Base-by-base conservation (phyloP, 2,797 vertebrate species). In the Diplodus puntazzo region DNA sequence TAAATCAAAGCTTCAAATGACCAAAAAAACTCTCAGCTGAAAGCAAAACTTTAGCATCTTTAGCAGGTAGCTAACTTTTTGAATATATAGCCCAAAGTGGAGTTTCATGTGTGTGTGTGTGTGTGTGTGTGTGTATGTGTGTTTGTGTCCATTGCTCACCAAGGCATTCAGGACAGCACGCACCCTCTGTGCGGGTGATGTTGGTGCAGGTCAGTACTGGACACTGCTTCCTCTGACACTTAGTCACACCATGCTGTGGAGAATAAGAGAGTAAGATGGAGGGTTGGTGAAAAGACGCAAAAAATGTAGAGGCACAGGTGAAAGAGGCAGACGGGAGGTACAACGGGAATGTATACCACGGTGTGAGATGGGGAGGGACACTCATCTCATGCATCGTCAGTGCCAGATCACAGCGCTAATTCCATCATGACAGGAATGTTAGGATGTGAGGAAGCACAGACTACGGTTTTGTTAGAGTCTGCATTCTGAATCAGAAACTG, bases 151-250 rank as follows among this genome's bases (percentile, higher is more conserved):
- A 7, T 3, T 34, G 84, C 96, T 97, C 87, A 99, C 98, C 77
- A 2, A 76, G 92, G 77, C 98, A 99, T 76, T 96, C 96, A 2
- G 97, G 87, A 11, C 98, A 99, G 90, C 98, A 99, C 1, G 93
- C 89, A 20, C 94, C 96, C 34, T 97, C 96, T 49, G 81, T 94
- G 48, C 94, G 95, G 57, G 90, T 81, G 55, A 95, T 92, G 42
- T 94, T 94, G 75, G 92, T 58, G 17, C 97, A 97, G 80, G 95
- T 90, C 0, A 95, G 78, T 0, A 94, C 75, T 0, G 96, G 95
- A 79, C 98, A 99, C 54, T 98, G 96, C 59, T 98, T 97, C 84
- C 97, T 95, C 90, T 97, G 97, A 90, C 98, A 99, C 80, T 98
- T 97, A 0, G 97, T 98, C 70, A 97, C 96, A 0, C 98, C 98